Evolutionary conservation across 2,888 invertebrate species (phyloP), one percentile per base, ranked within the genome.

Genomic region (Bembecia ichneumoniformis): DNA sequence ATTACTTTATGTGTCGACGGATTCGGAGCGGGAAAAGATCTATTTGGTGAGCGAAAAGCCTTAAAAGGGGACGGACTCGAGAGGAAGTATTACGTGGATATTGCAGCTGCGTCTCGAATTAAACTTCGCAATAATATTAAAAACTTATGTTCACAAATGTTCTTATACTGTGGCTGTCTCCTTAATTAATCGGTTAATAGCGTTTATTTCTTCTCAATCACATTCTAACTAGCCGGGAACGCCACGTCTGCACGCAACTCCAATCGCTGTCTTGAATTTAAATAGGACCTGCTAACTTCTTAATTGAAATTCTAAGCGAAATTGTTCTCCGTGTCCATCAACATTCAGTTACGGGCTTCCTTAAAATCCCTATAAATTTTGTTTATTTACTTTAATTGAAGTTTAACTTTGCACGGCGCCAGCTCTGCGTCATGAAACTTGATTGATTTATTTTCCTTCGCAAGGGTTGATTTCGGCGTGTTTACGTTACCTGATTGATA

Each of bases 301-400:
- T 74, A 76, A 76, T 77, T 75, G 68, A 74, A 76, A 74, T 74
- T 74, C 71, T 70, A 66, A 69, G 58, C 68, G 66, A 59, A 68
- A 70, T 71, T 68, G 66, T 59, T 60, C 57, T 64, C 58, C 66
- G 62, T 71, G 65, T 70, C 71, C 64, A 71, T 74, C 71, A 71
- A 70, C 67, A 70, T 72, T 74, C 66, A 67, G 62, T 66, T 66
- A 58, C 59, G 64, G 62, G 64, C 69, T 73, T 67, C 56, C 60
- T 52, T 58, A 56, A 64, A 60, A 63, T 61, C 58, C 60, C 60
- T 63, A 64, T 63, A 67, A 65, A 71, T 65, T 67, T 62, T 63
- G 57, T 66, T 68, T 63, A 63, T 55, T 58, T 55, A 50, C 57
- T 54, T 57, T 52, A 54, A 58, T 58, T 54, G 50, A 46, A 51